Base-by-base conservation (phyloP, 2,113 vertebrate species). In the Taurulus bubalis region DNA sequence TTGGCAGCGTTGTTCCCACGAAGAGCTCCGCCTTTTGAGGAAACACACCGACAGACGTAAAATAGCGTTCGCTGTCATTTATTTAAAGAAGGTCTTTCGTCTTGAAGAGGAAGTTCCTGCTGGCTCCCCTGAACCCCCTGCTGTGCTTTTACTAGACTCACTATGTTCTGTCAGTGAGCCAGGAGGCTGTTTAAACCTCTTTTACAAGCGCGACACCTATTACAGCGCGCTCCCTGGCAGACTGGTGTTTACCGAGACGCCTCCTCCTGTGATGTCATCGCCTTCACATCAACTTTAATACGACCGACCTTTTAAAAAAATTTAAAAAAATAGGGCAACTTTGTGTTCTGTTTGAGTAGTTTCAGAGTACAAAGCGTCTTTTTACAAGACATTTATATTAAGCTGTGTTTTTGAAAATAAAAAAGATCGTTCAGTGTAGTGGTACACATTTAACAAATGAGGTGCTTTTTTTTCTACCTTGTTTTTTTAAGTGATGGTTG, bases 81-180 rank as follows among this genome's bases (percentile, higher is more conserved):
- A 75, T 38, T 9, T 40, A 5, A n/a, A n/a, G n/a, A n/a, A n/a
- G n/a, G n/a, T n/a, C 9, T 9, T 78, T 32, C 12, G 8, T 72
- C 68, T 28, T 11, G 53, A 8, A 55, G 70, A 87, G 87, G 82
- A 91, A 89, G 82, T 70, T 88, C 86, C 81, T 73, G 75, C 85
- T 77, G 85, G 62, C 71, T 84, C 79, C 59, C 65, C 38, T 15
- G 30, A 75, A 66, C 79, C 74, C 66, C 90, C 83, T 3, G 38
- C 81, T 80, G 86, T 59, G 81, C 67, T 87, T 90, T 89, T 86
- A 87, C 87, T 80, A 24, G 60, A 81, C 87, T 73, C 79, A 59
- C 26, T 87, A 75, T 82, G 85, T 87, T 86, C 69, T 70, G 73
- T 87, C 83, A 86, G 64, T 71, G 82, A 89, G 89, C 87, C 90